phyloP scores from a whole-genome alignment of 2,113 vertebrate species.

The Platichthys flesus region DNA sequence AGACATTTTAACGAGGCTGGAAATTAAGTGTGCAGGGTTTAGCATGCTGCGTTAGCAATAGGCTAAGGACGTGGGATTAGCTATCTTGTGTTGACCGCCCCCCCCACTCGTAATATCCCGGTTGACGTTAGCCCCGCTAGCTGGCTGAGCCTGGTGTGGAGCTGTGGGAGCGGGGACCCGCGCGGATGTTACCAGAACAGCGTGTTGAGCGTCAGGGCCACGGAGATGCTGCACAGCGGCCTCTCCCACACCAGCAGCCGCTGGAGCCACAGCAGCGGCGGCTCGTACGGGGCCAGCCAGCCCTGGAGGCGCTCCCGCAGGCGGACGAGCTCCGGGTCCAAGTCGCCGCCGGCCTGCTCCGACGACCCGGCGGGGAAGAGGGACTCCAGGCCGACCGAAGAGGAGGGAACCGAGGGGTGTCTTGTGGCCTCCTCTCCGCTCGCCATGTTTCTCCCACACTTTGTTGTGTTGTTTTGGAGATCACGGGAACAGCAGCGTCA shows the following conservation, averaged over 20 bases:
- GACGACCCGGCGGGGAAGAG: conserved; percentile 77
- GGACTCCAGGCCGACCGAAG: conserved; percentile 77
- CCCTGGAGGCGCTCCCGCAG: conserved; percentile 86
- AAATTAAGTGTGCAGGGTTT: conserved; percentile 7
- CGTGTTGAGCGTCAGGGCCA: conserved; percentile 89
- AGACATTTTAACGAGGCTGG: background rate
- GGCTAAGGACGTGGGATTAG: conserved; percentile 72
- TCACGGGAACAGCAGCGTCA: conserved; percentile 66
- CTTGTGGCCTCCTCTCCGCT: conserved; percentile 80
- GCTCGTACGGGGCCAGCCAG: conserved; percentile 85
- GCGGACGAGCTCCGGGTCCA: conserved; percentile 74
- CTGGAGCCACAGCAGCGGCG: conserved; percentile 85
- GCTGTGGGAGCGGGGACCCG: background rate
- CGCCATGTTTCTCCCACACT: conserved; percentile 80
- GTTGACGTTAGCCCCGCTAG: background rate
- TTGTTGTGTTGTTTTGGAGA: conserved; percentile 78
- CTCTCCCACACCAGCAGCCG: conserved; percentile 94
- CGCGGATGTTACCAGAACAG: conserved; percentile 87
- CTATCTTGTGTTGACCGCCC: conserved; percentile 55
- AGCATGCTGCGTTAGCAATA: conserved; percentile 49
- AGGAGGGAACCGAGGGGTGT: conserved; percentile 68
- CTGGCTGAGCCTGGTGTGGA: background rate
- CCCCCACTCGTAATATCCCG: conserved; percentile 1
- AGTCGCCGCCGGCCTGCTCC: conserved; percentile 66
- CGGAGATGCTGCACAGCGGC: conserved; percentile 90